Evolutionary conservation across 2,888 invertebrate species (phyloP).

Genomic region (Trichopria drosophilae): DNA sequence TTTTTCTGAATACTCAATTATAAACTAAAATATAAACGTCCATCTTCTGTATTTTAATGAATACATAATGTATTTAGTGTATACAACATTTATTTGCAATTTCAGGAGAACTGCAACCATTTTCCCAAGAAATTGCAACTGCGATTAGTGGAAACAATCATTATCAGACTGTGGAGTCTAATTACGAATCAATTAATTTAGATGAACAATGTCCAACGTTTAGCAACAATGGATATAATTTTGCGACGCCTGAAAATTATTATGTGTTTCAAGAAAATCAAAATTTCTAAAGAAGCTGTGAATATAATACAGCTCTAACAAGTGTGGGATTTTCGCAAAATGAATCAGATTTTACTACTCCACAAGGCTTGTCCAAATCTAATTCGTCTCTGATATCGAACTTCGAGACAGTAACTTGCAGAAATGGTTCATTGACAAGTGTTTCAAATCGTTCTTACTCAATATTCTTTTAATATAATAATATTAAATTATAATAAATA

Average conservation of each 20-base stretch:
- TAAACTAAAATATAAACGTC: background rate
- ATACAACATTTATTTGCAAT: background rate
- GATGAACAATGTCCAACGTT: background rate
- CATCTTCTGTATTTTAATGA: background rate
- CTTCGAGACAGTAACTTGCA: background rate
- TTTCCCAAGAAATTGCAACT: background rate
- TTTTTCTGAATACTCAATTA: no score
- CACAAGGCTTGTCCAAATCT: conserved; percentile 3
- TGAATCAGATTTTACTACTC: background rate
- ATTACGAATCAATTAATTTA: background rate
- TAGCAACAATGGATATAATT: background rate
- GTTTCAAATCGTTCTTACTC: background rate
- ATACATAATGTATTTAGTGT: background rate
- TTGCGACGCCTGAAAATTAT: background rate
- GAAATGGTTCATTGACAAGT: background rate
- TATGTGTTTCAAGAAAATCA: background rate
- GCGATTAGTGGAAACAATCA: background rate
- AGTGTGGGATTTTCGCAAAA: background rate
- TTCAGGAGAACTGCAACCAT: background rate
- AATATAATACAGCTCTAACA: conserved; percentile 3
- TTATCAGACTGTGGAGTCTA: background rate
- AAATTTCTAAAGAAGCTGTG: background rate
- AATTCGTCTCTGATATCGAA: background rate
- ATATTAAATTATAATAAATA: background rate
- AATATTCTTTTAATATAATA: background rate